A percentile compares a stretch with the other conserved stretches of the same genome.
Evolutionary conservation across 2,797 vertebrate species (phyloP).

Genomic region (Mormyrops attenuatus): DNA sequence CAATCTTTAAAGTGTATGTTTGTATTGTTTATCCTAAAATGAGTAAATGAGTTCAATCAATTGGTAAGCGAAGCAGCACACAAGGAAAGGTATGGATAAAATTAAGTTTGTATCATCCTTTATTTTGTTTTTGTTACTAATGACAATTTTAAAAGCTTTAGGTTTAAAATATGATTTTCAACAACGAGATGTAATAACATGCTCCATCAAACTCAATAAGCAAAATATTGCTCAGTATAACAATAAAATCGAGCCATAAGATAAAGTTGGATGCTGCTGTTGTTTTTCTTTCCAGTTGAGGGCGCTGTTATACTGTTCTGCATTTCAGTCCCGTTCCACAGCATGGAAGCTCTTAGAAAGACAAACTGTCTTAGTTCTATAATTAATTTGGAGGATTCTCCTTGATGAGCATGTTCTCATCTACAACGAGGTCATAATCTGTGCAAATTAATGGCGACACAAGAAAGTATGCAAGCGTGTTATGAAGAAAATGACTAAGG

Average conservation of each 20-base stretch:
- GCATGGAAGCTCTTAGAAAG: neutral
- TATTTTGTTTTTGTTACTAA: neutral
- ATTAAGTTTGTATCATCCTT: neutral
- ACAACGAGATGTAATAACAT: neutral
- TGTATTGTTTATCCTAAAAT: neutral
- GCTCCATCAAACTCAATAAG: neutral
- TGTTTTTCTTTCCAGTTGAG: constrained; percentile 4
- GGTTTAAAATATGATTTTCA: neutral
- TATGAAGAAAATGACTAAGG: neutral
- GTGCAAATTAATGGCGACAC: neutral
- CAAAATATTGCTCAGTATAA: neutral
- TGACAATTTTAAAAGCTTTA: neutral
- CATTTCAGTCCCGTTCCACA: neutral
- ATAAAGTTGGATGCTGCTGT: neutral
- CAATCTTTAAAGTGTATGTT: neutral
- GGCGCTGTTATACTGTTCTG: neutral
- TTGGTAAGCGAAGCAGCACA: neutral
- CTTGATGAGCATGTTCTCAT: neutral
- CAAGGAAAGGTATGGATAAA: neutral
- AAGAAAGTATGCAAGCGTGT: neutral
- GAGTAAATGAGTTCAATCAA: neutral
- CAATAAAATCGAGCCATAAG: neutral
- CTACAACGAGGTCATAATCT: neutral
- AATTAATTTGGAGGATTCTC: neutral
- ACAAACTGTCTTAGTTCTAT: neutral